Base-by-base conservation (phyloP, 2,797 vertebrate genomes). In the Tinamus major region DNA sequence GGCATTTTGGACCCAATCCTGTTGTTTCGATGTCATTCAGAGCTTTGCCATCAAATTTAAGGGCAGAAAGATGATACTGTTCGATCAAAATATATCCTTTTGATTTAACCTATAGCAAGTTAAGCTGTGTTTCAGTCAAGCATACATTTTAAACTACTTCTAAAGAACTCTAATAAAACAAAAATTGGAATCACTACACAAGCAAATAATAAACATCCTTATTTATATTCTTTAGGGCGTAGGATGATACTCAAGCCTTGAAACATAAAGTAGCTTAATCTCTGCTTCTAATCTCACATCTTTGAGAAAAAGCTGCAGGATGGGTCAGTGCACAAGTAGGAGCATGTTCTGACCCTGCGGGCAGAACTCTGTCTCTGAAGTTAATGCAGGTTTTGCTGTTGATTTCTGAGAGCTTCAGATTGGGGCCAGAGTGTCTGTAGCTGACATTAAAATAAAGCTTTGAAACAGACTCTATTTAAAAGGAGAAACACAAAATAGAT, bases 41-140 rank as follows among this genome's bases (percentile, higher is more conserved):
- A 89, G 74, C 37, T 84, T 94, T 93, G 79, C 67, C 80, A 33
- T 88, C 51, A 77, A 79, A 91, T 88, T 88, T 44, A 87, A 35
- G 63, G 26, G 27, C 46, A 64, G 46, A 75, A 64, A 15, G 3
- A 65, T n/a, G 0, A 27, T 83, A 26, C 0, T 65, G 9, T 63
- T 44, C 70, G 35, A 59, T 56, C 1, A 44, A 80, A 56, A 55
- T 48, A 9, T 31, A 10, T 2, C 41, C 5, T 70, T 72, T 71
- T 85, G 62, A 42, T 83, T 31, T 44, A 23, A 63, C 18, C 4
- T 4, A 65, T 42, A 51, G 8, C 53, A 88, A 85, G 58, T 51
- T 51, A 87, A 83, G 64, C 81, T 27, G 7, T 19, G 7, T 61
- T 59, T 81, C 55, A 61, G 35, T 59, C 67, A 31, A 41, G 24